Base-by-base conservation (phyloP, 2,797 vertebrate species). In the Cossypha polioptera region DNA sequence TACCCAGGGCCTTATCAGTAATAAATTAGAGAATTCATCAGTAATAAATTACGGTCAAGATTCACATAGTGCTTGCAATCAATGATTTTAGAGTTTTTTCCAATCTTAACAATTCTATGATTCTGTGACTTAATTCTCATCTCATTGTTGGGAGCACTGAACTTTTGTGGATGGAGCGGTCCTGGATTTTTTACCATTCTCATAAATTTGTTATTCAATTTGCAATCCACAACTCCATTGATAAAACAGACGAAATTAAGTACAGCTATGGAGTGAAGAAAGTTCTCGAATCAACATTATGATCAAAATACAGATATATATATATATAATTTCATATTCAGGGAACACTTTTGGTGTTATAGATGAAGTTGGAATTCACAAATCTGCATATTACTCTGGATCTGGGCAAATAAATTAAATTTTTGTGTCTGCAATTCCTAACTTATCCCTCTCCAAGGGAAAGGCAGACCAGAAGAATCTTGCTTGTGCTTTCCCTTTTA, bases 131-230 rank as follows among this genome's bases (percentile, higher is more conserved):
- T n/a, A 58, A 4, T 69, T 88, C 19, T 90, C 10, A 35, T 35
- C 20, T 83, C 19, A 38, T 31, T 61, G 24, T 12, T 73, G 5
- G 12, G 5, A 87, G 1, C 31, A 26, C 1, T 48, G 29, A 58
- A 63, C 1, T 73, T 73, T 57, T 43, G 9, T 10, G 9, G 17
- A 26, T 26, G 8, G 3, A 7, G 0, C 0, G 3, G 3, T 28
- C 14, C 11, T 59, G 4, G 0, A 40, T 25, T 40, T 66, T 65
- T 80, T 45, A 10, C n/a, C 26, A 28, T 68, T 73, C 48, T 26
- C 7, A 11, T 47, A 66, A 66, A 58, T 26, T 13, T 47, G 7
- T 43, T 57, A 20, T 29, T 72, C 0, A 8, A 68, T 68, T 72
- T 38, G 29, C 10, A 25, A 8, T 7, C 11, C 48, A 48, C 3